A percentile compares a stretch with the other conserved stretches of the same genome.
Conservation (phyloP, 2,113 vertebrate genomes). For the Anolis carolinensis region DNA sequence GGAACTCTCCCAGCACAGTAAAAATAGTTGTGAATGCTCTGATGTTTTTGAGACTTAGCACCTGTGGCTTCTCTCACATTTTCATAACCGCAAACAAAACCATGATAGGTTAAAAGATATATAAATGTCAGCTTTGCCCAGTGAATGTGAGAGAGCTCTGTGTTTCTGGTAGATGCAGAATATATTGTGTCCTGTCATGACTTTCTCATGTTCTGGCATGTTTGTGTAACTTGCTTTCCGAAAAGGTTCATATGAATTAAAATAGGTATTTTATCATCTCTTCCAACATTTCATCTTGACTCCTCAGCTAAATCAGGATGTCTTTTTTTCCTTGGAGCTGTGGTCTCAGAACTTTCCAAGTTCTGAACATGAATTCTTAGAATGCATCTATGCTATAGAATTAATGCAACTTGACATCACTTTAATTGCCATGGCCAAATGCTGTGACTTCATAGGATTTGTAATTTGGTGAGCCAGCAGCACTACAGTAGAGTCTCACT, state of each 20-base stretch:
- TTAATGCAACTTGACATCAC: too few relatives aligned
- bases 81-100: conserved; percentile 10
- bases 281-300: background rate
- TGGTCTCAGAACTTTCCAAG: too few relatives aligned
- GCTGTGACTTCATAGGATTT: too few relatives aligned
- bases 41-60: background rate
- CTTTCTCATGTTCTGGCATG: background rate
- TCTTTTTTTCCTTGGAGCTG: background rate
- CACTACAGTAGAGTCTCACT: too few relatives aligned
- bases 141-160: background rate
- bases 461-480: too few relatives aligned
- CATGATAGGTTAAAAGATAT: background rate
- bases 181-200: background rate
- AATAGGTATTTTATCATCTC: background rate
- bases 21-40: background rate
- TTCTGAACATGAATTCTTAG: background rate
- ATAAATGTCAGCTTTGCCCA: background rate
- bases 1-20: background rate
- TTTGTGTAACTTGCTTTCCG: background rate
- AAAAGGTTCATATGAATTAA: background rate
- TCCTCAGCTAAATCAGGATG: background rate
- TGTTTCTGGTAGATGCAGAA: background rate
- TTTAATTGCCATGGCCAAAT: too few relatives aligned
- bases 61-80: background rate
- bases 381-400: background rate